A percentile compares a stretch with the other conserved stretches of the same genome.
These are phyloP conservation scores for Phalacrocorax carbo DNA, from an alignment of 2,113 vertebrate species.

Conservation along the genomic window DNA sequence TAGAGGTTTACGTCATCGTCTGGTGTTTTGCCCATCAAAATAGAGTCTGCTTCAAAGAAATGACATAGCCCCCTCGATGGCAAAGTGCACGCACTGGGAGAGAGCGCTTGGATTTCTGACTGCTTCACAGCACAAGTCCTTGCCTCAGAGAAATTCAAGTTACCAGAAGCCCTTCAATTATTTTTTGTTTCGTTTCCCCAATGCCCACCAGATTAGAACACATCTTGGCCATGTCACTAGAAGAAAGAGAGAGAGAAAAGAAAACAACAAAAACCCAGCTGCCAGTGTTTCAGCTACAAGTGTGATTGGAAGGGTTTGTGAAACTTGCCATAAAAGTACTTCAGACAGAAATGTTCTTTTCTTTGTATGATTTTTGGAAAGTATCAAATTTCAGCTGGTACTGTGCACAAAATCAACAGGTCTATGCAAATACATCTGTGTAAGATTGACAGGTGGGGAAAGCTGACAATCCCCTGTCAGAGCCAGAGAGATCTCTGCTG, in stretches of 20 bases:
- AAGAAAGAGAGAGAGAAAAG: slow-evolving; percentile 35
- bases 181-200: slow-evolving; percentile 12
- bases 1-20: slow-evolving; percentile 65
- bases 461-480: neutral
- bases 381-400: slow-evolving; percentile 1
- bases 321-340: slow-evolving; percentile 51
- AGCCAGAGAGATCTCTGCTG: neutral
- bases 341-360: slow-evolving; percentile 22
- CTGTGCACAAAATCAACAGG: neutral
- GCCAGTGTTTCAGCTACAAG: neutral
- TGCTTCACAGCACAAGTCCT: slow-evolving; percentile 44
- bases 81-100: slow-evolving; percentile 63
- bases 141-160: slow-evolving; percentile 36
- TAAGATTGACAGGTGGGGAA: neutral
- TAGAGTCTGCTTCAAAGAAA: slow-evolving; percentile 72
- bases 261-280: neutral
- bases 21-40: slow-evolving; percentile 75
- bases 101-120: slow-evolving; percentile 49
- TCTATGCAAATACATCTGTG: neutral
- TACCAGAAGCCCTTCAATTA: slow-evolving; percentile 11
- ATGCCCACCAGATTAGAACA: slow-evolving; percentile 46
- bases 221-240: slow-evolving; percentile 47
- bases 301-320: neutral
- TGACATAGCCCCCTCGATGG: slow-evolving; percentile 51
- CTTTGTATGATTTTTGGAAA: slow-evolving; percentile 33